Evolutionary conservation across 2,113 vertebrate species (phyloP).

Genomic region (Shinisaurus crocodilurus): DNA sequence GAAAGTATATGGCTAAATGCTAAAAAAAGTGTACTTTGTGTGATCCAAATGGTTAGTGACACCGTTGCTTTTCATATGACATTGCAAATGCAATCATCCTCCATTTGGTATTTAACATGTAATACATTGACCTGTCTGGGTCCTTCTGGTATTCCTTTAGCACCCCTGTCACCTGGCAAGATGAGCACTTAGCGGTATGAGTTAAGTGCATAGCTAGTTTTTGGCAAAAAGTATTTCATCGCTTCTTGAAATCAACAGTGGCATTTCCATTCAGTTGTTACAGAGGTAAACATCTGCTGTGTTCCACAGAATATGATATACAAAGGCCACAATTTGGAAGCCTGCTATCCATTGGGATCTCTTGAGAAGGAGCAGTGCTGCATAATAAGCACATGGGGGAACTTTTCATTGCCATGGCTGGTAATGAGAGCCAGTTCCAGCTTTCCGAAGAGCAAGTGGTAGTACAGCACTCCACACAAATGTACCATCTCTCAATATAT

Average conservation of each 20-base stretch:
- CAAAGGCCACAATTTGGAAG: neutral
- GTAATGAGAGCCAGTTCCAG: neutral
- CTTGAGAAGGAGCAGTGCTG: neutral
- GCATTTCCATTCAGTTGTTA: neutral
- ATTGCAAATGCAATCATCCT: neutral
- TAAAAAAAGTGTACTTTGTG: slow-evolving; percentile 22
- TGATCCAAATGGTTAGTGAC: slow-evolving; percentile 54
- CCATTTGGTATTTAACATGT: slow-evolving; percentile 44
- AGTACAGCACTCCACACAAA: neutral
- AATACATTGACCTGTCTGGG: slow-evolving; percentile 37
- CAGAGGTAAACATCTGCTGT: neutral
- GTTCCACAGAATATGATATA: neutral
- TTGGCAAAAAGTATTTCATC: neutral
- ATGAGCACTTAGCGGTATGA: slow-evolving; percentile 28
- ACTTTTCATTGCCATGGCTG: neutral
- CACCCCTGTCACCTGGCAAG: slow-evolving; percentile 7
- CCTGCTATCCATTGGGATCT: too few species aligned
- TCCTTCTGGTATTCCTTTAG: slow-evolving; percentile 17
- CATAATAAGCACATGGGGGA: neutral
- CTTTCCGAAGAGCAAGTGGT: neutral
- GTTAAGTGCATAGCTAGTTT: neutral
- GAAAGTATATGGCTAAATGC: slow-evolving; percentile 40
- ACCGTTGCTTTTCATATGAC: slow-evolving; percentile 46
- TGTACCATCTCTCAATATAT: neutral
- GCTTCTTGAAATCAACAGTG: neutral